These are phyloP conservation scores for Daboia siamensis DNA, from an alignment of 2,113 vertebrate species.

Conservation along the genomic window DNA sequence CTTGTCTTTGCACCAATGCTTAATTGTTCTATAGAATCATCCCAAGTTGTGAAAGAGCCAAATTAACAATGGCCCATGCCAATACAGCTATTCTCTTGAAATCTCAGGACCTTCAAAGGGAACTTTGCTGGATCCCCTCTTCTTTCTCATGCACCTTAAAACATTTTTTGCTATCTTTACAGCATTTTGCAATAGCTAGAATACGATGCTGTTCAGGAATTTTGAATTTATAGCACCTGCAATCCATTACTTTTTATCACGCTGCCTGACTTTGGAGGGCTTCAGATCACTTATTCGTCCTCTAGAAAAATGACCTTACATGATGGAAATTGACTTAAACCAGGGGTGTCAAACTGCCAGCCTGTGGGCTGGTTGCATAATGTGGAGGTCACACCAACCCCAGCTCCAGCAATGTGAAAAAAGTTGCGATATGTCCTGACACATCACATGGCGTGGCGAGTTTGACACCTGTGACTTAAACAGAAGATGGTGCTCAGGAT, in stretches of 20 bases:
- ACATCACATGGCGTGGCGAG: too few relatives aligned
- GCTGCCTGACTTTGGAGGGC: too few relatives aligned
- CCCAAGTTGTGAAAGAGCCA: background rate
- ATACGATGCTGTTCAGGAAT: background rate
- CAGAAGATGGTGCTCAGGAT: background rate
- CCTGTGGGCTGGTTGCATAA: too few relatives aligned
- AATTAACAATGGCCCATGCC: background rate
- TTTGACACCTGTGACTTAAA: background rate
- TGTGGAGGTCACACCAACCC: too few relatives aligned
- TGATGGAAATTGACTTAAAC: background rate
- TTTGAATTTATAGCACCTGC: background rate
- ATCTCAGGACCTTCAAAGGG: background rate
- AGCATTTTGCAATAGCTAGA: too few relatives aligned
- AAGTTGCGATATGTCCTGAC: too few relatives aligned
- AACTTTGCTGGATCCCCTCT: too few relatives aligned
- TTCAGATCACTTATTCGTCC: too few relatives aligned
- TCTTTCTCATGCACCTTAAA: background rate
- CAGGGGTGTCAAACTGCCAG: too few relatives aligned
- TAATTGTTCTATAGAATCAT: background rate
- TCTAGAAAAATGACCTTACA: background rate
- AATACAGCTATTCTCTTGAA: background rate
- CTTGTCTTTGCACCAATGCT: background rate
- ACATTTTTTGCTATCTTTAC: background rate
- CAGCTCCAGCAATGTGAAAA: too few relatives aligned
- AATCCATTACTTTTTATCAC: too few relatives aligned